These are phyloP conservation scores for Podarcis lilfordi DNA, from an alignment of 2,797 vertebrate species.

Conservation along the genomic window DNA sequence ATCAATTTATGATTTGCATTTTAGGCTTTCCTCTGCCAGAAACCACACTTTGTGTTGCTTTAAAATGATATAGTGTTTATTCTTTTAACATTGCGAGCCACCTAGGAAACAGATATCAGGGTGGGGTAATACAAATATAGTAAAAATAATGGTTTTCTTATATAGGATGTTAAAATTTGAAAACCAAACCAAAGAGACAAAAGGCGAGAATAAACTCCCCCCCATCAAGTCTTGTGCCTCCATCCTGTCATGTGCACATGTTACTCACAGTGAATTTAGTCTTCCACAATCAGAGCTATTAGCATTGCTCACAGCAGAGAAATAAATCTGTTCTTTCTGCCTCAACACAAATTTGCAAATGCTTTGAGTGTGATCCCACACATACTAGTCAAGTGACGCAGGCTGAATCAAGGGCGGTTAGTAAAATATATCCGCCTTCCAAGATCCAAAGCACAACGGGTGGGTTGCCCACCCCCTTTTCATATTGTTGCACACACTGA, in stretches of 20 bases:
- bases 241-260: slow-evolving; percentile 7
- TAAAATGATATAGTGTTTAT: neutral
- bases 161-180: neutral
- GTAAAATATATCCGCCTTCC: slow-evolving; percentile 1
- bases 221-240: neutral
- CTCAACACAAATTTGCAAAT: slow-evolving; percentile 19
- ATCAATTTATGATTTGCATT: neutral
- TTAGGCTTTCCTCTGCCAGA: neutral
- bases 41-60: neutral
- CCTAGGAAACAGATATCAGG: too few relatives aligned
- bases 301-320: slow-evolving; percentile 42
- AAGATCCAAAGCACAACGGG: neutral
- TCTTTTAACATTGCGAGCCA: too few relatives aligned
- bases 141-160: neutral
- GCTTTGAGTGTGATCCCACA: slow-evolving; percentile 15
- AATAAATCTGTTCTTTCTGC: slow-evolving; percentile 32
- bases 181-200: neutral
- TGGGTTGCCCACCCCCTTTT: neutral
- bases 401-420: neutral
- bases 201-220: rapidly evolving
- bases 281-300: slow-evolving; percentile 33
- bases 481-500: neutral
- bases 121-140: neutral
- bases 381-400: slow-evolving; percentile 6
- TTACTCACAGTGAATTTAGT: slow-evolving; percentile 24